Conservation (phyloP, 92 coral and sea anemone genomes). For the Zoanthus gigantus region DNA sequence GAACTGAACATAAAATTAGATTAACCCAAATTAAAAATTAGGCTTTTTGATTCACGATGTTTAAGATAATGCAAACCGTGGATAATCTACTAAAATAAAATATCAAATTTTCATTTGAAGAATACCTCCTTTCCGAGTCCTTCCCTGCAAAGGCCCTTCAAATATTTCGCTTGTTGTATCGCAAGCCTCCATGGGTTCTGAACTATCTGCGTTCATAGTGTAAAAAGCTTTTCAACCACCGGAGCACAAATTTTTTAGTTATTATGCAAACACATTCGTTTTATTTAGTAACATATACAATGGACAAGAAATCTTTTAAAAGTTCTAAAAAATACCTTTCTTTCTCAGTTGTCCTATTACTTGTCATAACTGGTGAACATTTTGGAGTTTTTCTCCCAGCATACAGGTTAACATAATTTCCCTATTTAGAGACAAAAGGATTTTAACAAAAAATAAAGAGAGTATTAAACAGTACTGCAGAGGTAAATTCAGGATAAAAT, state of each 20-base stretch:
- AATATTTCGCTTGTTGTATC: background rate
- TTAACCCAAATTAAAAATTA: background rate
- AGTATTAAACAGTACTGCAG: too few relatives aligned
- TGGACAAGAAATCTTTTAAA: too few relatives aligned
- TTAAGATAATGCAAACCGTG: background rate
- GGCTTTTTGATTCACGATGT: background rate
- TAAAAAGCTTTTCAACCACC: background rate
- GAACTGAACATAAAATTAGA: too few relatives aligned
- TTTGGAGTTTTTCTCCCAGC: too few relatives aligned
- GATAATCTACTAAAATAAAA: background rate
- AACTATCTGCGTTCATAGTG: constrained; percentile 19
- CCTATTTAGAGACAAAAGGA: too few relatives aligned
- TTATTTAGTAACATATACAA: background rate
- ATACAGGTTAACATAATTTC: too few relatives aligned
- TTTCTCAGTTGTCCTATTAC: too few relatives aligned
- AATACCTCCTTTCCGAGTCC: constrained; percentile 37
- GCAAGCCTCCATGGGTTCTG: constrained; percentile 32
- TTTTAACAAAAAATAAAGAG: too few relatives aligned
- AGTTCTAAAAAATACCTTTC: too few relatives aligned
- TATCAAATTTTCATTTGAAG: background rate
- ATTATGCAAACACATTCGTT: background rate
- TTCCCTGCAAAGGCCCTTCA: background rate
- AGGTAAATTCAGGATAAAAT: too few relatives aligned
- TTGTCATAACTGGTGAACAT: too few relatives aligned
- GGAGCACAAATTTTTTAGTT: background rate